Evolutionary conservation across 2,113 vertebrate species (phyloP), one percentile per base, ranked within the genome.

Genomic region (Grallaria varia): DNA sequence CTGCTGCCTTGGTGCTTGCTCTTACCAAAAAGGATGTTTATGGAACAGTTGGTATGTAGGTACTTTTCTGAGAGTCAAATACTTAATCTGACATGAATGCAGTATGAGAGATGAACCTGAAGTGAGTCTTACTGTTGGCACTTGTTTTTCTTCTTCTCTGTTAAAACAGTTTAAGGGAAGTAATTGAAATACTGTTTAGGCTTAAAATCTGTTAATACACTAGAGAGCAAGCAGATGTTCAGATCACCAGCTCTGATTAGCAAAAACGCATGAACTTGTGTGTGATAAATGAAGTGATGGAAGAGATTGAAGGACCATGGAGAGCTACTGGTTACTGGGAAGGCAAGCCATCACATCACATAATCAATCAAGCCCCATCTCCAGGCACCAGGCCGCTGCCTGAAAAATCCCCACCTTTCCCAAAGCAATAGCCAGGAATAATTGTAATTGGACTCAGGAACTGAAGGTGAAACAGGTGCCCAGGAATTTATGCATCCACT

Each of bases 261-360:
- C n/a, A 84, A 73, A 56, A 66, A 4, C 0, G 3, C 6, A 2
- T 33, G 21, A 55, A 21, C 6, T 49, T n/a, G 21, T 17, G 20
- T 56, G 22, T 47, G 31, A 27, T 14, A 53, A 62, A 23, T 14
- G 18, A 77, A n/a, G 33, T 5, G 47, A 58, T 27, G 1, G 53
- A 67, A 40, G 52, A 56, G 33, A 4, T 35, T 75, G 80, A 94
- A 96, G 96, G 63, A 97, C 92, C 95, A 78, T 87, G 96, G 96
- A 97, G 93, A 97, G 96, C 93, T 90, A 90, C 88, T 0, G 0
- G 12, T 20, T 53, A 5, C 6, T 59, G 79, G 72, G 76, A 64
- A 53, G 37, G 37, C 47, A 20, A 22, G 8, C 25, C 14, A 3
- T 75, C 3, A 5, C 62, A 22, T 89, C 19, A 14, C 9, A 14